Base-by-base conservation (phyloP, 2,797 vertebrate genomes). In the Gephyroberyx darwinii region DNA sequence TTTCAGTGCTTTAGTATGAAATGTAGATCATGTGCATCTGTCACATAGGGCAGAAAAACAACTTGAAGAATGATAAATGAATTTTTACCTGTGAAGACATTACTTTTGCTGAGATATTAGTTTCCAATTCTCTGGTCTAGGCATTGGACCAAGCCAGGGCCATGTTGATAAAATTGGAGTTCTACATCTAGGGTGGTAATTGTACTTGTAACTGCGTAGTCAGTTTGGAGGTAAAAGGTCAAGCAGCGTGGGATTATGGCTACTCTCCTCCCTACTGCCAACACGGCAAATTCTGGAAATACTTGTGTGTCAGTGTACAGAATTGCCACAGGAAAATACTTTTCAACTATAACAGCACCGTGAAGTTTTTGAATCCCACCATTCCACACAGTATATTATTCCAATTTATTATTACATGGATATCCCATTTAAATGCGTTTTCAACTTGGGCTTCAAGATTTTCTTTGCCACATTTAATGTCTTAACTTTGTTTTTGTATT, bases 171-270 rank as follows among this genome's bases (percentile, higher is more conserved):
- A 60, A 80, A 66, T 69, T 86, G 60, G 74, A 48, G 33, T 22
- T 73, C 43, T 82, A 65, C 78, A 71, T 74, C 63, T 78, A 22
- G 41, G 69, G 66, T 74, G 69, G 60, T 85, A 64, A 41, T 19
- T 71, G 70, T 84, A 61, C 65, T 78, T 83, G 26, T 26, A 26
- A 26, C 82, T 86, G 83, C 81, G 83, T 79, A 78, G 81, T 75
- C 75, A 74, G 62, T 79, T 84, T 70, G 76, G 75, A 65, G 80
- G 75, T 86, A 73, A 85, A 83, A 83, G 78, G 80, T 90, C 74
- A 86, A 71, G 74, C 31, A 17, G 31, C 22, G 64, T 67, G 30
- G 56, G 51, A 63, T 80, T 47, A 43, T 58, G 55, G 59, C 35
- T 69, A 67, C 66, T 71, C 66, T 30, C 55, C 63, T 61, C 78